phyloP scores from a whole-genome alignment of 2,113 vertebrate genomes.

The Rissa tridactyla region DNA sequence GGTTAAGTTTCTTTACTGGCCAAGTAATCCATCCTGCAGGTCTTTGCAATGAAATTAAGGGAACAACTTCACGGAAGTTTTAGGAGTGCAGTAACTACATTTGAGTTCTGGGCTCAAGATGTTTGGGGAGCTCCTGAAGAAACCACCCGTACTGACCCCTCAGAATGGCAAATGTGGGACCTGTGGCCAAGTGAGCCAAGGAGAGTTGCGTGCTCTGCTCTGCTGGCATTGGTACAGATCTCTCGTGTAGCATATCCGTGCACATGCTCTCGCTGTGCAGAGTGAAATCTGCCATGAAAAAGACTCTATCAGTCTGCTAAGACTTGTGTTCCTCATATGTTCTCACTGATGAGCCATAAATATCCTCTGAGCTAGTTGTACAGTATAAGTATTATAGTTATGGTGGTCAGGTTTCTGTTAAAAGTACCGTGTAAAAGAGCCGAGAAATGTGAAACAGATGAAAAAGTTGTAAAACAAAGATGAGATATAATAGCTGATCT shows the following conservation, averaged over 20 bases:
- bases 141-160: not conserved
- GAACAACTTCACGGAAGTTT: not conserved
- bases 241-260: not conserved
- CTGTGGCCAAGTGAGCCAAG: not conserved
- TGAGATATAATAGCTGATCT: slow-evolving; percentile 18
- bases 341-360: not conserved
- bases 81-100: not conserved
- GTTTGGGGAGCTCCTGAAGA: not conserved
- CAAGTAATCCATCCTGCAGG: not conserved
- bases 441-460: slow-evolving; percentile 37
- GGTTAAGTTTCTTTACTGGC: not conserved
- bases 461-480: slow-evolving; percentile 6
- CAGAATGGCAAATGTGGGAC: not conserved
- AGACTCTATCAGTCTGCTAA: not conserved
- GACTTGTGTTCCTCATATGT: not conserved
- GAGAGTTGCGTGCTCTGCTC: not conserved
- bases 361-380: not conserved
- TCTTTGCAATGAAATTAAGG: not conserved
- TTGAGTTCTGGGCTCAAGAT: not conserved
- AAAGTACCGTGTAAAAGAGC: not conserved
- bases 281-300: not conserved
- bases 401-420: slow-evolving; percentile 12
- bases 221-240: not conserved
- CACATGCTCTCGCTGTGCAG: not conserved
- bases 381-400: not conserved